These are phyloP conservation scores for Xestia xanthographa DNA, from an alignment of 2,888 invertebrate species.

Conservation along the genomic window DNA sequence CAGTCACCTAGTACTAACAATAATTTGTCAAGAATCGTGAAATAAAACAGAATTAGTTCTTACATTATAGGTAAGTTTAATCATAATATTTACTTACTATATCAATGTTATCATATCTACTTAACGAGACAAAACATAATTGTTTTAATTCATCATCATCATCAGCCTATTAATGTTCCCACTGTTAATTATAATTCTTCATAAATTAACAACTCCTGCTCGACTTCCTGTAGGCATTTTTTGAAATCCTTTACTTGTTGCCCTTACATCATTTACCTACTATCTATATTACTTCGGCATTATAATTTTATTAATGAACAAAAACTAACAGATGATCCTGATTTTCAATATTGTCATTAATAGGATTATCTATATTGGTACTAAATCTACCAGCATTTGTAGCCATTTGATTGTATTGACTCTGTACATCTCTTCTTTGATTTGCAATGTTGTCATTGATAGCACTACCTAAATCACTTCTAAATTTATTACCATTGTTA, in stretches of 20 bases:
- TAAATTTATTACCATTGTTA: not conserved
- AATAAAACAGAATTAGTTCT: not conserved
- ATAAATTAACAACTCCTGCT: not conserved
- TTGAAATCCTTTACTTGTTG: not conserved
- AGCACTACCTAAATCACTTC: not conserved
- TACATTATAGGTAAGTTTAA: not conserved
- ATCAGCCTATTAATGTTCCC: too few species aligned
- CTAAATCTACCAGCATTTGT: not conserved
- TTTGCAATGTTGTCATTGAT: not conserved
- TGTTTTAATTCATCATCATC: not conserved
- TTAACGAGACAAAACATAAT: not conserved
- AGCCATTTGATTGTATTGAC: constrained; percentile 3
- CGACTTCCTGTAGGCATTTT: not conserved
- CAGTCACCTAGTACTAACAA: not conserved
- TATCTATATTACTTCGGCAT: not conserved
- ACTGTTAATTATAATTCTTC: not conserved
- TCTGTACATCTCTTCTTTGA: constrained; percentile 1
- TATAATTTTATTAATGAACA: not conserved
- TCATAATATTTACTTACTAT: constrained; percentile 1
- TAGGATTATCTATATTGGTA: not conserved
- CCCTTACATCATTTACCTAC: not conserved
- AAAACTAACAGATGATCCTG: not conserved
- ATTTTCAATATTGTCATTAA: not conserved
- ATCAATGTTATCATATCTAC: not conserved
- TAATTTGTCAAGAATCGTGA: not conserved